A percentile compares a stretch with the other conserved stretches of the same genome.
Conservation (phyloP, 2,113 vertebrate genomes). For the Aythya baeri region DNA sequence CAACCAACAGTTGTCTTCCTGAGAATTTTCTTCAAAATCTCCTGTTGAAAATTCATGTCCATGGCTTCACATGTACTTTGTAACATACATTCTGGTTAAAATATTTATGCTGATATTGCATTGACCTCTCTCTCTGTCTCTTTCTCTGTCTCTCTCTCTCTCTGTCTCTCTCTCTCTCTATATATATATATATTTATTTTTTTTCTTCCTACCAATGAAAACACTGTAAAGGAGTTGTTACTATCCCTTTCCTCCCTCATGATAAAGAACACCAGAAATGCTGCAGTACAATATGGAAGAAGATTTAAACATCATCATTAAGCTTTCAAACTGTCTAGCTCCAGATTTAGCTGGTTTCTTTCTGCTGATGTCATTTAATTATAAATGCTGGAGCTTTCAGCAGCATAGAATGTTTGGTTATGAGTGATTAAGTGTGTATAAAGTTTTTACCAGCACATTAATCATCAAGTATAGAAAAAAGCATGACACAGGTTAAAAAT, state of each 20-base stretch:
- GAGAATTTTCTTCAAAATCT: not conserved
- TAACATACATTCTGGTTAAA: not conserved
- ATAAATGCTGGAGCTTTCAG: constrained; percentile 75
- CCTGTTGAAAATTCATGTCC: not conserved
- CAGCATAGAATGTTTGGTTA: constrained; percentile 64
- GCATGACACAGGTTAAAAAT: constrained; percentile 63
- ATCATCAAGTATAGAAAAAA: constrained; percentile 59
- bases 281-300: not conserved
- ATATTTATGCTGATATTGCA: not conserved
- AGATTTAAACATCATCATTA: constrained; percentile 14
- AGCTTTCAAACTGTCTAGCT: constrained; percentile 32
- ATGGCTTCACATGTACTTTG: not conserved
- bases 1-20: not conserved
- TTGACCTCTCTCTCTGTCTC: not conserved
- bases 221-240: not conserved
- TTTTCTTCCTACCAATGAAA: not conserved
- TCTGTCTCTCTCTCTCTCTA: too few relatives aligned
- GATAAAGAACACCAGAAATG: not conserved
- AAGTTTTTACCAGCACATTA: constrained; percentile 76
- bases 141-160: too few relatives aligned
- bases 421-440: constrained; percentile 76
- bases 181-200: not conserved
- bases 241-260: not conserved
- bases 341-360: constrained; percentile 34
- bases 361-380: constrained; percentile 69